Evolutionary conservation across 1,140 invertebrate genomes (phyloP).

Genomic region (Drosophila oshimai): DNA sequence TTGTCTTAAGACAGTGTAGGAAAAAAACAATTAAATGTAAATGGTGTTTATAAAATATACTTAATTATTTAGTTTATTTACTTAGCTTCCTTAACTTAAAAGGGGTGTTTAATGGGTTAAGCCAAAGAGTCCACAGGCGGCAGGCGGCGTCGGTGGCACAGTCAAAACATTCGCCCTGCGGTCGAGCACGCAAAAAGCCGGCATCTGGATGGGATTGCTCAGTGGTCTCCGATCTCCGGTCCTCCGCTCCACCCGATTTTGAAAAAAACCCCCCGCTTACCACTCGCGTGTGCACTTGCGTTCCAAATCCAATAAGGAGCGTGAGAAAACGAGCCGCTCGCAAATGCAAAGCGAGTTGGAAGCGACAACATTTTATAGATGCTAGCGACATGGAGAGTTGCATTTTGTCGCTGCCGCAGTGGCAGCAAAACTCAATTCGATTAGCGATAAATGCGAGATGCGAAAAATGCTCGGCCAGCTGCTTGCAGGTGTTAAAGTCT

Average conservation of each 20-base stretch:
- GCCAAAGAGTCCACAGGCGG: constrained; percentile 35
- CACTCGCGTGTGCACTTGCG: constrained; percentile 64
- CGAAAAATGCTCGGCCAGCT: constrained; percentile 53
- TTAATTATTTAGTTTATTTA: no score
- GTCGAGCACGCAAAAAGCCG: constrained; percentile 64
- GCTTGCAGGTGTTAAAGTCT: constrained; percentile 74
- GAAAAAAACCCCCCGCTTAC: neutral
- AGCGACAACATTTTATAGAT: constrained; percentile 73
- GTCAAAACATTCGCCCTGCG: constrained; percentile 71
- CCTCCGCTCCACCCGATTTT: neutral
- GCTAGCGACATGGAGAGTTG: constrained; percentile 43
- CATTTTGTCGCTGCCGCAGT: constrained; percentile 19
- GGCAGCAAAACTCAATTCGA: constrained; percentile 58
- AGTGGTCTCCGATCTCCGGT: constrained; percentile 19
- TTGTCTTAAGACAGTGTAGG: no score
- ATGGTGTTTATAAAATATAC: no score
- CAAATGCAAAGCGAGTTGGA: constrained; percentile 72
- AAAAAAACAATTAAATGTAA: no score
- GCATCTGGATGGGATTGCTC: constrained; percentile 33
- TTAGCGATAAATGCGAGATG: constrained; percentile 75
- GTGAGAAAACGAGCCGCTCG: constrained; percentile 65
- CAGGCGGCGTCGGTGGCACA: constrained; percentile 68
- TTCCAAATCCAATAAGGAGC: constrained; percentile 78
- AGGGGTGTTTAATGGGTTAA: constrained; percentile 10
- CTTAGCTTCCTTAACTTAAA: no score